phyloP scores from a whole-genome alignment of 2,797 vertebrate genomes.

The Phataginus tricuspis region DNA sequence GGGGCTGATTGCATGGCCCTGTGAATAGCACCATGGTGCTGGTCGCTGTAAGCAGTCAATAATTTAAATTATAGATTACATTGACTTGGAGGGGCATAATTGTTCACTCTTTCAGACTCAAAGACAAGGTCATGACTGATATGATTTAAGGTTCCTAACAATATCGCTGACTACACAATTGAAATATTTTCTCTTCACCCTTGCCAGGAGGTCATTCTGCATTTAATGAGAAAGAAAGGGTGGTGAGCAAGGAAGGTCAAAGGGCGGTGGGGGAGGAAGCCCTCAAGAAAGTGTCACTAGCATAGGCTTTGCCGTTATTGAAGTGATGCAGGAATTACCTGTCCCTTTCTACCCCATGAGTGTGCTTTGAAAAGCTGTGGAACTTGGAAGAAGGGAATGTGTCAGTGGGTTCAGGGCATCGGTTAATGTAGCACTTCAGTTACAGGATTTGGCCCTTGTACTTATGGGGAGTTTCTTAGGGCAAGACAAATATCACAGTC shows the following conservation, averaged over 20 bases:
- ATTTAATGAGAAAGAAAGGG: background rate
- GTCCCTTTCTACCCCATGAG: background rate
- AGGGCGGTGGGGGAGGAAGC: background rate
- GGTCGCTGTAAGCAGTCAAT: background rate
- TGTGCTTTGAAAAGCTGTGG: background rate
- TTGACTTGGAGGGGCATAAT: background rate
- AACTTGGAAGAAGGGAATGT: background rate
- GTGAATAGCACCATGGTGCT: background rate
- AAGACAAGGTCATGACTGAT: constrained; percentile 25
- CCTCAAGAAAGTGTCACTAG: background rate
- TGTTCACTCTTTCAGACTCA: constrained; percentile 15
- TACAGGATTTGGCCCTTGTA: background rate
- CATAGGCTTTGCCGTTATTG: background rate
- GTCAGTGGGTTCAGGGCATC: background rate
- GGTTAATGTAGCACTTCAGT: constrained; percentile 26
- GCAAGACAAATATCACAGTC: background rate
- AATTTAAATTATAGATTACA: constrained; percentile 10
- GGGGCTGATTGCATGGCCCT: background rate
- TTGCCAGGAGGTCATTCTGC: background rate
- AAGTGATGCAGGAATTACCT: accelerated
- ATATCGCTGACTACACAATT: background rate
- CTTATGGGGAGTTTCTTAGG: background rate
- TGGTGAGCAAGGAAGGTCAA: background rate
- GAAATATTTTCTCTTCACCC: background rate
- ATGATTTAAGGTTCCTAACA: constrained; percentile 29